Evolutionary conservation across 2,113 vertebrate species (phyloP), one percentile per base, ranked within the genome.

Genomic region (Bufo gargarizans): DNA sequence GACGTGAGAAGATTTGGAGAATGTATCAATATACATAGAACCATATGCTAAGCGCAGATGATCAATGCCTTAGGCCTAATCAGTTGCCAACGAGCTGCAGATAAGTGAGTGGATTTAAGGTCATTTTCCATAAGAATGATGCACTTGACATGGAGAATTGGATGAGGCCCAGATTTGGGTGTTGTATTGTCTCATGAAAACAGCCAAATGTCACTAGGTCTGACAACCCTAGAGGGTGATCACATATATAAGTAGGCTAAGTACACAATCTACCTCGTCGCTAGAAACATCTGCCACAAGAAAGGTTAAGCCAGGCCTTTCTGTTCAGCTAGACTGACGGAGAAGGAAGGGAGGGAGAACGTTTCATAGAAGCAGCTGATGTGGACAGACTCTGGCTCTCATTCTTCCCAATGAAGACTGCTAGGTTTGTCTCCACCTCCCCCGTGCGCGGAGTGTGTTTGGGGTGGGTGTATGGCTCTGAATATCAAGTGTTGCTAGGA

Each of bases 401-500:
- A 76, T 61, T 76, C 59, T 77, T 47, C 22, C 63, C 49, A 49
- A 45, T 77, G 33, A 84, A 84, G 47, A 61, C 71, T 67, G 71
- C 49, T 55, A 12, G 56, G 22, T 14, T 72, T 84, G 81, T 69
- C 87, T 88, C 43, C 58, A 84, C 81, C 80, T 88, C 81, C 81
- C 81, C 59, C 77, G 71, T 63, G 61, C 45, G 58, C 53, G 72
- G 69, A 88, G 71, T 67, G 81, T 50, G 87, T 84, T 84, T 58
- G 49, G 80, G 87, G 72, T 84, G 61, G 61, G 81, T 84, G 81
- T 45, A 19, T 84, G 81, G 81, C 59, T 63, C n/a, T 77, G 87
- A 88, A 88, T 88, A 88, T 74, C 81, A 88, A 88, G 87, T 88
- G 87, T 20, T 88, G 81, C 81, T 88, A 88, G 87, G 87, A 88